Base-by-base conservation (phyloP, 1,140 invertebrate species). In the Atopsyche davidsoni region DNA sequence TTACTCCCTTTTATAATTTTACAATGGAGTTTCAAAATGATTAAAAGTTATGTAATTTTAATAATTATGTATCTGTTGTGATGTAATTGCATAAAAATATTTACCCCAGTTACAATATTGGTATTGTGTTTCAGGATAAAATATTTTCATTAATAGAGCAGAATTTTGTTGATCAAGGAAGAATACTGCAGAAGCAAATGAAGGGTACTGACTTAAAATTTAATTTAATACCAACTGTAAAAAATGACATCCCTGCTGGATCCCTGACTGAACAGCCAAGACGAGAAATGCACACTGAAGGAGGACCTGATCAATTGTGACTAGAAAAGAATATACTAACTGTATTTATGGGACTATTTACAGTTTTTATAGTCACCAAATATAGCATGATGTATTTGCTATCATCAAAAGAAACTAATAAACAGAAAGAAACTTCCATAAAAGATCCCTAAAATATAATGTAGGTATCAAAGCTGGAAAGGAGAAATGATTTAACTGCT, bases 191-290 rank as follows among this genome's bases (percentile, higher is more conserved):
- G 56, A 82, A 78, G 60, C 69, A 74, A 51, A 61, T 58, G 4
- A 80, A 80, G 62, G 76, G 75, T 18, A 67, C 63, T 22, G 69
- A 67, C 36, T 64, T 80, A 9, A 75, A 72, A 60, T 81, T 82
- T 58, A 78, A 75, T 61, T 68, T 82, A 43, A 22, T 76, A 16
- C 79, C 80, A 18, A 13, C 24, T 46, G 24, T 64, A 16, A 64
- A 59, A 25, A 52, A 63, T 21, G 61, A 28, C 35, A 58, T 32
- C 18, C n/a, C 46, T 13, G 51, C 60, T 35, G 31, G 11, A 32
- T 36, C 54, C 10, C 43, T 50, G 19, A 54, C 21, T 14, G 35
- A 34, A 2, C 32, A 45, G 31, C 52, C 58, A 16, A 39, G 19
- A 17, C 21, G 2, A 18, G 16, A 46, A 46, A 23, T 31, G 25